Percentiles rank a stretch among this genome's conserved stretches.
Evolutionary conservation across 2,888 invertebrate species (phyloP).

Genomic region (Griposia aprilina): DNA sequence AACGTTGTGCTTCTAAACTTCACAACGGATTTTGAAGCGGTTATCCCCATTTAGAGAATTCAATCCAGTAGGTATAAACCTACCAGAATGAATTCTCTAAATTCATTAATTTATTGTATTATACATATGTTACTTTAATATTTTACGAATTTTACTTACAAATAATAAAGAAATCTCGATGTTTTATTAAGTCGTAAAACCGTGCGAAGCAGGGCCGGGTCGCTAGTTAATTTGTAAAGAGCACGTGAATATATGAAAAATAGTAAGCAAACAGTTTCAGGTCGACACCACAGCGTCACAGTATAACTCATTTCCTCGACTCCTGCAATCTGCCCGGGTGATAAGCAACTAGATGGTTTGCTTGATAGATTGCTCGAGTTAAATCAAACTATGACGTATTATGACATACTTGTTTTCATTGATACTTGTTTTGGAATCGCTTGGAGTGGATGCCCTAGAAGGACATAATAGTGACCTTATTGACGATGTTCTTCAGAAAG

Average conservation of each 20-base stretch:
- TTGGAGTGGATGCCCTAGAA: too few species aligned
- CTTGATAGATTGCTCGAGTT: not conserved
- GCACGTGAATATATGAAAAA: not conserved
- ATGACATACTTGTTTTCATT: not conserved
- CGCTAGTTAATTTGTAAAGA: constrained; percentile 1
- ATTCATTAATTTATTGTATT: too few species aligned
- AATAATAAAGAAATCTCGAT: not conserved
- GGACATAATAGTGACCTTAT: not conserved
- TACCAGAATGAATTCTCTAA: too few species aligned
- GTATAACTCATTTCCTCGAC: constrained; percentile 54
- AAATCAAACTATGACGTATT: not conserved
- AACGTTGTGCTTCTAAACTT: not conserved
- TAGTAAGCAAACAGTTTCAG: constrained; percentile 17
- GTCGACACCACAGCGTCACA: constrained; percentile 24
- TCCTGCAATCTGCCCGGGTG: constrained; percentile 8
- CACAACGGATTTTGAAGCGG: not conserved
- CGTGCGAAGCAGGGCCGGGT: too few species aligned
- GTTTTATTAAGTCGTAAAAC: not conserved
- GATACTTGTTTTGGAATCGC: not conserved
- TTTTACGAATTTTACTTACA: not conserved
- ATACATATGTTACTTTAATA: too few species aligned
- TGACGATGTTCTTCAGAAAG: not conserved
- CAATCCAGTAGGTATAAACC: not conserved
- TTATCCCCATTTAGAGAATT: not conserved
- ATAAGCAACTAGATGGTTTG: constrained; percentile 39